phyloP scores from a whole-genome alignment of 2,888 invertebrate species.

The Nephrotoma guestfalica region DNA sequence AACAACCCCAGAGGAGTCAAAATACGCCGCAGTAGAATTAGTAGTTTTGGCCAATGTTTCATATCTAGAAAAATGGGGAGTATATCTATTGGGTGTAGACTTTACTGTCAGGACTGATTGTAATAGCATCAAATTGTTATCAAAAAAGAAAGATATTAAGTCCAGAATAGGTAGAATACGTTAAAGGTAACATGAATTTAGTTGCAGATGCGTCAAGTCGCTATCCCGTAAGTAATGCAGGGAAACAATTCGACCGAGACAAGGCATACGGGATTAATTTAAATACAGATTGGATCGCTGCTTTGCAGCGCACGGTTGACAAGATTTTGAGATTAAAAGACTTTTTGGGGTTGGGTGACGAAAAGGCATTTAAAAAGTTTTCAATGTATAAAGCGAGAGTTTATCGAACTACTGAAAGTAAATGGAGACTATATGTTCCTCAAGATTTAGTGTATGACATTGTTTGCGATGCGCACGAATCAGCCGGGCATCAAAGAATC shows the following conservation, averaged over 20 bases:
- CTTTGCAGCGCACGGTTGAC: neutral
- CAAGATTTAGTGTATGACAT: neutral
- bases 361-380: neutral
- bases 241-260: neutral
- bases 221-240: no score
- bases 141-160: neutral
- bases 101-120: neutral
- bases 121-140: neutral
- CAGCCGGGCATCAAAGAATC: neutral
- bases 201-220: no score
- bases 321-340: neutral
- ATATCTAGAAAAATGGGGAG: neutral
- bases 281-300: neutral
- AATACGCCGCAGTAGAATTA: neutral
- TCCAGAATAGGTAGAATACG: neutral
- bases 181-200: no score
- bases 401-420: neutral
- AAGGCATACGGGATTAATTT: neutral
- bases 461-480: neutral
- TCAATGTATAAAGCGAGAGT: neutral
- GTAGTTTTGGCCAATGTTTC: neutral
- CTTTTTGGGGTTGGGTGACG: neutral
- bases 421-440: neutral
- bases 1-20: neutral
- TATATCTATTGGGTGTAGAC: neutral